Conservation (phyloP, 2,113 vertebrate genomes). For the Neotoma lepida region DNA sequence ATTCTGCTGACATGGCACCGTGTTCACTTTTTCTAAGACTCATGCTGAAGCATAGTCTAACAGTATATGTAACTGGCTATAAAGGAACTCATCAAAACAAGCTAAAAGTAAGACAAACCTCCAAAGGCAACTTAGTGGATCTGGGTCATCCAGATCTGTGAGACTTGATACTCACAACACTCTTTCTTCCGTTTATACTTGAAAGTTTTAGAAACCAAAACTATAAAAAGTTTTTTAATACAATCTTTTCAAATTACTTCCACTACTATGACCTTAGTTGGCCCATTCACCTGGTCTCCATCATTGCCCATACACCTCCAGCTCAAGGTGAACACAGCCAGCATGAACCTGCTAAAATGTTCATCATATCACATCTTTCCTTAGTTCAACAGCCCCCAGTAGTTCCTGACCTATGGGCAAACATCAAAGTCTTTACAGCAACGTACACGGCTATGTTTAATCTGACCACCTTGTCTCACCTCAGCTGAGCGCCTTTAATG, state of each 20-base stretch:
- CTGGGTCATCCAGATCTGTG: no score
- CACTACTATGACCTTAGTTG: not conserved
- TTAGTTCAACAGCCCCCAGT: not conserved
- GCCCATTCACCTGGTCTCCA: not conserved
- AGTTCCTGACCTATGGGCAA: not conserved
- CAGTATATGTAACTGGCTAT: not conserved
- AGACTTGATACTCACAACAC: not conserved
- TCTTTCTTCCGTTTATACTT: not conserved
- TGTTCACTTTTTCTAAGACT: not conserved
- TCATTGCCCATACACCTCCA: not conserved
- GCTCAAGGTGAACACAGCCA: not conserved
- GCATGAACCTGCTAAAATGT: not conserved
- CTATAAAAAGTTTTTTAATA: not conserved
- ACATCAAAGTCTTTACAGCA: not conserved
- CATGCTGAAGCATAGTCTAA: not conserved
- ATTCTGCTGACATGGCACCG: not conserved
- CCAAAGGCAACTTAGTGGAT: not conserved
- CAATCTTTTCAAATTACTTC: not conserved
- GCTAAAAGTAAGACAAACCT: slow-evolving; percentile 9
- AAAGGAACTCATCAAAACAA: not conserved
- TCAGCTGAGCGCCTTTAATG: not conserved
- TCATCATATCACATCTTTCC: not conserved
- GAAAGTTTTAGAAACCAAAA: not conserved
- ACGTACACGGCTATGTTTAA: not conserved
- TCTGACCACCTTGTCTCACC: no score